A percentile compares a stretch with the other conserved stretches of the same genome.
These are phyloP conservation scores for Dynastes hyllus DNA, from an alignment of 2,888 invertebrate genomes.

Conservation along the genomic window DNA sequence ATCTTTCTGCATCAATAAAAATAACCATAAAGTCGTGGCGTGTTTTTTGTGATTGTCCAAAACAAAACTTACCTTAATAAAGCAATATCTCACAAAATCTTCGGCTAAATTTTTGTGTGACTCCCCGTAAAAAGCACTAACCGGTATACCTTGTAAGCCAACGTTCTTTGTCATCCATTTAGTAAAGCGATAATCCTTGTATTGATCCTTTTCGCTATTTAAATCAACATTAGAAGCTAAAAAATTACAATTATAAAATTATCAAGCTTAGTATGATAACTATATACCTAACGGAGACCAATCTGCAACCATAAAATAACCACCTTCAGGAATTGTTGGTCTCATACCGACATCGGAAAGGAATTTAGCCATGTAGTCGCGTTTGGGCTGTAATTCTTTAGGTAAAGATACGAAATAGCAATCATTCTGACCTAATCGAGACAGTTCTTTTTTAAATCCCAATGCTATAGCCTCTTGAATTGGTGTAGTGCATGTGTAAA, in stretches of 20 bases:
- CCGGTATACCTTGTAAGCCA: constrained; percentile 95
- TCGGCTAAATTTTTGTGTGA: constrained; percentile 87
- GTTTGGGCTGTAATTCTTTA: constrained; percentile 82
- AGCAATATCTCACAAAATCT: constrained; percentile 93
- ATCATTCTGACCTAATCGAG: constrained; percentile 80
- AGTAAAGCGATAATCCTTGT: constrained; percentile 93
- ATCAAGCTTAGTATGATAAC: not conserved
- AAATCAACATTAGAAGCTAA: constrained; percentile 80
- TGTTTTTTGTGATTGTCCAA: constrained; percentile 23
- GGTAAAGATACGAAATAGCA: constrained; percentile 89
- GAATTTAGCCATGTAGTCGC: constrained; percentile 86
- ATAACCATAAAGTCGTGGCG: constrained; percentile 21
- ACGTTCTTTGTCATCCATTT: constrained; percentile 96
- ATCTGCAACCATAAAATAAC: constrained; percentile 98
- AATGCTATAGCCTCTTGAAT: constrained; percentile 94
- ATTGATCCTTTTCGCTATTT: constrained; percentile 79
- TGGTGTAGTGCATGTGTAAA: constrained; percentile 93
- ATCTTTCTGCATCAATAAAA: constrained; percentile 78
- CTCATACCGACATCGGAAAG: constrained; percentile 87
- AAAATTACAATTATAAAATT: constrained; percentile 52
- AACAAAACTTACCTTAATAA: constrained; percentile 83
- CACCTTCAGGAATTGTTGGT: constrained; percentile 95
- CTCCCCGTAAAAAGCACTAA: constrained; percentile 92
- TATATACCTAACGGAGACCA: constrained; percentile 83
- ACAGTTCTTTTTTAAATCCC: constrained; percentile 90